Percentiles rank a stretch among this genome's conserved stretches.
phyloP scores from a whole-genome alignment of 1,140 invertebrate genomes.

The Argopecten irradians region DNA sequence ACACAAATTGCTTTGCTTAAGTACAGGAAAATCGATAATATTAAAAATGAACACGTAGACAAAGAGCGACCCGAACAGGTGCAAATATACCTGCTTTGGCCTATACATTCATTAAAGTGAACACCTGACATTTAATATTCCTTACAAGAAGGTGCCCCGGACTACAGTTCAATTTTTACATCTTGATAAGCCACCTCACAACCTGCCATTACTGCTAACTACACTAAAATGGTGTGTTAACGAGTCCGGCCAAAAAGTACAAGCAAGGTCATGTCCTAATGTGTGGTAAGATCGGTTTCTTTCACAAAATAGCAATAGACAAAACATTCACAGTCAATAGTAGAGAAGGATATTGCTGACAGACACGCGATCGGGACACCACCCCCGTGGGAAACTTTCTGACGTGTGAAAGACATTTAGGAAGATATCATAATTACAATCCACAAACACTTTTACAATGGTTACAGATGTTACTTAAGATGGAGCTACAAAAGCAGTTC shows the following conservation, averaged over 20 bases:
- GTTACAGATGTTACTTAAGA: not conserved
- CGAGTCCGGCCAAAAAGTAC: not conserved
- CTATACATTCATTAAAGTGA: not conserved
- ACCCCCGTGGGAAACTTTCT: not conserved
- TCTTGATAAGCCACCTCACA: not conserved
- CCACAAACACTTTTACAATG: not conserved
- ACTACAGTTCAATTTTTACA: not conserved
- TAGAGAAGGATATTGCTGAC: not conserved
- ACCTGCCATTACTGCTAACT: not conserved
- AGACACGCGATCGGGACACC: not conserved
- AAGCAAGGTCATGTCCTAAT: constrained; percentile 19
- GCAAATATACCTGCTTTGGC: not conserved
- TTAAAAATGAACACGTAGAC: too few species aligned
- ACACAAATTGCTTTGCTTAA: too few species aligned
- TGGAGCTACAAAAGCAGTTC: not conserved
- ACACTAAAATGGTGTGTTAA: not conserved
- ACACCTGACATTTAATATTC: not conserved
- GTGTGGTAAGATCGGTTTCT: not conserved
- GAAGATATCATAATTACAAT: constrained; percentile 7
- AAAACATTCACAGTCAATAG: not conserved
- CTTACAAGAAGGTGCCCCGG: not conserved
- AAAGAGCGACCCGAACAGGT: not conserved
- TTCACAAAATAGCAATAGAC: not conserved
- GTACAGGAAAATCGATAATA: constrained; percentile 9
- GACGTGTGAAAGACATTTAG: not conserved